phyloP scores from a whole-genome alignment of 2,888 invertebrate genomes.

The Steinernema hermaphroditum region DNA sequence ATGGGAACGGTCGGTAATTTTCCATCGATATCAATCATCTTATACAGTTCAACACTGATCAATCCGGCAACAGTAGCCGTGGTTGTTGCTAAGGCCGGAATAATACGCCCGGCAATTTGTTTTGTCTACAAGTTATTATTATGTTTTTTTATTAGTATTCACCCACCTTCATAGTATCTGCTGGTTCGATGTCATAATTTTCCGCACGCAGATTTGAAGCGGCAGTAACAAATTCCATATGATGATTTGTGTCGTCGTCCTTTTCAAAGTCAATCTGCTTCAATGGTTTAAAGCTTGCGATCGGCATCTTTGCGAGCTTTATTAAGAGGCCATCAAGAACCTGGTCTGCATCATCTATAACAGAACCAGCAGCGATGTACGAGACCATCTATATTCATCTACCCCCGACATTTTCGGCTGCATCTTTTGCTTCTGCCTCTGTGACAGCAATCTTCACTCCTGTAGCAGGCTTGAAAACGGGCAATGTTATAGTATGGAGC shows the following conservation, averaged over 20 bases:
- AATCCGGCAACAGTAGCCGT: slow-evolving; percentile 84
- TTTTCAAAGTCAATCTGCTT: slow-evolving; percentile 95
- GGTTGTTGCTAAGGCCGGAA: slow-evolving; percentile 98
- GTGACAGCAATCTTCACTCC: slow-evolving; percentile 95
- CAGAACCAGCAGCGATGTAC: neutral
- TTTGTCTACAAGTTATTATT: slow-evolving; percentile 68
- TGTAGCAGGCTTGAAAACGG: slow-evolving; percentile 85
- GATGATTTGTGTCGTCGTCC: slow-evolving; percentile 94
- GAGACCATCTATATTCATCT: neutral
- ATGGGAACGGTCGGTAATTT: slow-evolving; percentile 67
- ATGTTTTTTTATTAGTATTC: neutral
- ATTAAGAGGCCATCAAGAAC: neutral
- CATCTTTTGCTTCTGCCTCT: slow-evolving; percentile 79
- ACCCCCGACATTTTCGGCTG: neutral
- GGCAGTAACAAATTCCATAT: slow-evolving; percentile 98
- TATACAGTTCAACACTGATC: slow-evolving; percentile 82
- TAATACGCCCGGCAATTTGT: slow-evolving; percentile 94
- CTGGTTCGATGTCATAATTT: slow-evolving; percentile 91
- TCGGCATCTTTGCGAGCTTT: slow-evolving; percentile 14
- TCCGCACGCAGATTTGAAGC: slow-evolving; percentile 92
- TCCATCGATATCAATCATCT: slow-evolving; percentile 63
- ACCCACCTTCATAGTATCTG: slow-evolving; percentile 84
- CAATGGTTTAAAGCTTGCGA: slow-evolving; percentile 68
- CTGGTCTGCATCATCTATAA: slow-evolving; percentile 12
- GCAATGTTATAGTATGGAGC: slow-evolving; percentile 64